Percentiles rank a stretch among this genome's conserved stretches.
These are phyloP conservation scores for Cheracebus regulus DNA, from an alignment of 2,797 vertebrate genomes.

Conservation along the genomic window DNA sequence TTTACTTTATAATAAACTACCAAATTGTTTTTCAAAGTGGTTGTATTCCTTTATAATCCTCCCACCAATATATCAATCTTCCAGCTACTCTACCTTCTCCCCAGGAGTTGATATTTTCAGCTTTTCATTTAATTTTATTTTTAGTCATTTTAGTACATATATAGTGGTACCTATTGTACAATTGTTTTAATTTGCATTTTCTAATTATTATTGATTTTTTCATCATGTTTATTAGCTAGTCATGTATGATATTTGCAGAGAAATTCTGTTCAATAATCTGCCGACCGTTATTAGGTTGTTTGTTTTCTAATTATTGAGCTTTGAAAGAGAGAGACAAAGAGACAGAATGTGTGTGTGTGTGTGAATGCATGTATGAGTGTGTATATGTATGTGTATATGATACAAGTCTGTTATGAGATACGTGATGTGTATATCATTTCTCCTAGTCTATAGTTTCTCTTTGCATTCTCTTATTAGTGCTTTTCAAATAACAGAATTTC, in stretches of 20 bases:
- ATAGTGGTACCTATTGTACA: not conserved
- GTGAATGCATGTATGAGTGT: not conserved
- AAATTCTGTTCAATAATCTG: not conserved
- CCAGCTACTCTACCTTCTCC: not conserved
- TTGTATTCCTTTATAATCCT: not conserved
- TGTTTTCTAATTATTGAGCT: not conserved
- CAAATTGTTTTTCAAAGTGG: not conserved
- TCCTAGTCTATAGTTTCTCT: not conserved
- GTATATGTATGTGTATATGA: too few species aligned
- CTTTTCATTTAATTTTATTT: not conserved
- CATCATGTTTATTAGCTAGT: not conserved
- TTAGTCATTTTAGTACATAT: not conserved
- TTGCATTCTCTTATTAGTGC: not conserved
- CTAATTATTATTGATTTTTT: not conserved
- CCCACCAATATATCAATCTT: not conserved
- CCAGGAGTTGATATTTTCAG: not conserved
- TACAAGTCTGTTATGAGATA: not conserved
- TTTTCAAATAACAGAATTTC: not conserved
- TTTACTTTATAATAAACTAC: not conserved
- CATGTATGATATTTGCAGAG: not conserved
- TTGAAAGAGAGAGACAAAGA: not conserved
- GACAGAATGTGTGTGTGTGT: not conserved
- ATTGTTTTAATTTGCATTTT: constrained; percentile 28
- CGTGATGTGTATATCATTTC: not conserved
- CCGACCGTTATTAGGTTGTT: not conserved